A percentile compares a stretch with the other conserved stretches of the same genome.
Evolutionary conservation across 2,888 invertebrate genomes (phyloP).

Genomic region (Galerucella calmariensis): DNA sequence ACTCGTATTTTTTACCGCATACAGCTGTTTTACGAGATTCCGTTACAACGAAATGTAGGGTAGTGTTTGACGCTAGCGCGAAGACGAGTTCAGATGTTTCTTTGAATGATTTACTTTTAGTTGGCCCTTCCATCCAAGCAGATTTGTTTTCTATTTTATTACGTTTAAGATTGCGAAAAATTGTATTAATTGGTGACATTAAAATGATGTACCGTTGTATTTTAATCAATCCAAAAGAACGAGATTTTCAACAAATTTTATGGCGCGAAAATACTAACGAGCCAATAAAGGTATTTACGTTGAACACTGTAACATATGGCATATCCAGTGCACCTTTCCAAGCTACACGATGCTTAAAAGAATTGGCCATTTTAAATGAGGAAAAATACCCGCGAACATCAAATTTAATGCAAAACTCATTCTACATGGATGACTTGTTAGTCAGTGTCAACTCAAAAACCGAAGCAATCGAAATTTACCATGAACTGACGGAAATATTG

Average conservation of each 20-base stretch:
- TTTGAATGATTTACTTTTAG: conserved; percentile 32
- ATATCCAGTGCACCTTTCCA: conserved; percentile 7
- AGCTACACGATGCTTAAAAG: conserved; percentile 7
- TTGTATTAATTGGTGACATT: conserved; percentile 37
- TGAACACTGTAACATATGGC: conserved; percentile 19
- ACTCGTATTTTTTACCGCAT: neutral
- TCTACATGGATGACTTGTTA: neutral
- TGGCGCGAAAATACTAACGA: conserved; percentile 17
- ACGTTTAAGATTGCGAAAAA: conserved; percentile 26
- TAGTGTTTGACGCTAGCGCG: conserved; percentile 40
- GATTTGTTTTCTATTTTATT: conserved; percentile 39
- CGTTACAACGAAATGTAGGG: conserved; percentile 37
- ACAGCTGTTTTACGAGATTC: neutral
- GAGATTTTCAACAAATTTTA: conserved; percentile 39
- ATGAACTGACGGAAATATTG: neutral
- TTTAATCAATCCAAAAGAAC: conserved; percentile 28
- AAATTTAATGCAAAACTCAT: neutral
- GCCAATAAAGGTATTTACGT: neutral
- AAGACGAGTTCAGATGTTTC: conserved; percentile 18
- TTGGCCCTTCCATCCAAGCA: conserved; percentile 29
- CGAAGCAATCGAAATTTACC: neutral
- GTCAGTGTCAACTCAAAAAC: neutral
- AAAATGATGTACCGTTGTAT: conserved; percentile 42
- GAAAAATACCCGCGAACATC: neutral
- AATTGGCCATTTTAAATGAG: neutral